phyloP scores from a whole-genome alignment of 1,140 invertebrate genomes.

The Eupristina koningsbergeri region DNA sequence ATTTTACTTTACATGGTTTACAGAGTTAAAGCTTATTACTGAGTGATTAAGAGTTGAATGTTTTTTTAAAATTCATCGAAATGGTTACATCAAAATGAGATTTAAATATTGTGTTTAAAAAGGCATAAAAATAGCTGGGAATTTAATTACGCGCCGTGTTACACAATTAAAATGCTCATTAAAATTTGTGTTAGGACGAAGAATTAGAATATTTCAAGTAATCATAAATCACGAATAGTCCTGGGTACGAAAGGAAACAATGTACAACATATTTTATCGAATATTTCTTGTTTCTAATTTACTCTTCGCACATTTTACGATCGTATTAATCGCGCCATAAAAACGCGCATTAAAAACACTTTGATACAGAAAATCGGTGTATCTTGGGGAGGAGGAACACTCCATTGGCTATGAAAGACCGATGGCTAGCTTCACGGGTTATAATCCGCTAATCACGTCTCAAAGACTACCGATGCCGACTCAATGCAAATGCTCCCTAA shows the following conservation, averaged over 20 bases:
- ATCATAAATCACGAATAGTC: conserved; percentile 41
- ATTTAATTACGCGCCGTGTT: conserved; percentile 3
- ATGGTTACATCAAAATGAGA: conserved; percentile 5
- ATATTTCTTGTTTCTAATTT: conserved; percentile 45
- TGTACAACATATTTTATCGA: conserved; percentile 40
- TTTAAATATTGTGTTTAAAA: conserved; percentile 20
- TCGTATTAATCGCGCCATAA: conserved; percentile 47
- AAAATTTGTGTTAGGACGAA: neutral
- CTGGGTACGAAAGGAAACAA: neutral
- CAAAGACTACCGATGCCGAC: conserved; percentile 32
- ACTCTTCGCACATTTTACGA: conserved; percentile 48
- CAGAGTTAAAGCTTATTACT: neutral
- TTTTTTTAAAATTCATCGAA: neutral
- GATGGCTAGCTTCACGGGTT: conserved; percentile 18
- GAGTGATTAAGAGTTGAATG: neutral
- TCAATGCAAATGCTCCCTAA: neutral
- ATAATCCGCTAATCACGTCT: conserved; percentile 30
- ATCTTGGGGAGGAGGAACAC: conserved; percentile 11
- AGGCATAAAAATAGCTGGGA: conserved; percentile 5
- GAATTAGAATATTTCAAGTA: conserved; percentile 24
- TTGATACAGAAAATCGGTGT: conserved; percentile 34
- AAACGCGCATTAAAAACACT: conserved; percentile 46
- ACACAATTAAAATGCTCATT: conserved; percentile 30
- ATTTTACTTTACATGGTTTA: neutral
- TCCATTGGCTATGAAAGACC: no score